Percentiles rank a stretch among this genome's conserved stretches.
These are phyloP conservation scores for Pyrrhura leucotis DNA, from an alignment of 2,797 vertebrate genomes.

Conservation along the genomic window DNA sequence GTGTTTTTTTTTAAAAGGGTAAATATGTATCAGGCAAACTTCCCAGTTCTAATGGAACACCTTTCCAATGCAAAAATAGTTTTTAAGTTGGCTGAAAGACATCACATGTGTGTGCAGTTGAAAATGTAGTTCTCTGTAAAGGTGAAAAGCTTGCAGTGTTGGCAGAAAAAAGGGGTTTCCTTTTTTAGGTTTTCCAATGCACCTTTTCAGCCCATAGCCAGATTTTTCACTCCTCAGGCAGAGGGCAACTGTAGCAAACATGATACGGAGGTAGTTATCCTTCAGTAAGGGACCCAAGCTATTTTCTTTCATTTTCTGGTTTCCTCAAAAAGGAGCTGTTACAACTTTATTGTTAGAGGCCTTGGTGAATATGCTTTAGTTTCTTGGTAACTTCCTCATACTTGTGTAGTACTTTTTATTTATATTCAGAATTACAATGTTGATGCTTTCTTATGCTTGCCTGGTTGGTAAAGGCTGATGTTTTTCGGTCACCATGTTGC, in stretches of 20 bases:
- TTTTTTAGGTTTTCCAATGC: neutral
- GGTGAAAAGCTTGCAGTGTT: neutral
- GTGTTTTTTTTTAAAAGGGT: neutral
- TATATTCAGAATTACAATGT: neutral
- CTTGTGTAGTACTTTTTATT: neutral
- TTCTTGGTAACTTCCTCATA: neutral
- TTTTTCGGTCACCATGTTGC: neutral
- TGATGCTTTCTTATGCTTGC: neutral
- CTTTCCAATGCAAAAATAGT: neutral
- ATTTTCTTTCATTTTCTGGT: neutral
- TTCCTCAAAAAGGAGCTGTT: slow-evolving; percentile 34
- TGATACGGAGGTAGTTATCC: fast-evolving
- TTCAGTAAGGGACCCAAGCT: neutral
- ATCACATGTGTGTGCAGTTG: neutral
- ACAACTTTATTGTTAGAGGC: slow-evolving; percentile 9
- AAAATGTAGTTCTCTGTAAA: neutral
- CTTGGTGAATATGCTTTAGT: neutral
- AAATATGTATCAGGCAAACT: neutral
- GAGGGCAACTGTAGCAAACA: neutral
- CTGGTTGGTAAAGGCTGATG: neutral
- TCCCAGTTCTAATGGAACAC: neutral
- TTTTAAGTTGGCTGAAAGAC: neutral
- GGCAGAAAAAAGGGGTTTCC: neutral
- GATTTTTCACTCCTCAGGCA: neutral
- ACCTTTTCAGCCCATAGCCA: neutral